Evolutionary conservation across 2,113 vertebrate genomes (phyloP), one percentile per base, ranked within the genome.

Genomic region (Platichthys stellatus): DNA sequence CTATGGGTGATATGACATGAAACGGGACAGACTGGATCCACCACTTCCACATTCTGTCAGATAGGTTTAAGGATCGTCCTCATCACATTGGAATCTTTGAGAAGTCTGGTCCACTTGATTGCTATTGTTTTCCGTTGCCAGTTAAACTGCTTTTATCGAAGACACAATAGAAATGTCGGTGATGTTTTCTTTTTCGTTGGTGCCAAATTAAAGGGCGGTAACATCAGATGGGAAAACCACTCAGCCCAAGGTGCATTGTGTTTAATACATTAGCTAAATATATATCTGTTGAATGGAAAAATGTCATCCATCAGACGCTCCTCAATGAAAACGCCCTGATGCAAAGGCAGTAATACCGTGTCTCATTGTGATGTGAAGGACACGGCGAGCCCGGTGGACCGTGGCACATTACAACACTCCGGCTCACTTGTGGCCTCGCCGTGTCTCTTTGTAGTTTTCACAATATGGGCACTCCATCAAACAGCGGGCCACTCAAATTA

Each of bases 391-490:
- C 53, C 80, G 69, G 71, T 59, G 72, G 71, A 79, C 66, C 75
- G 60, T 90, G 72, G 65, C 64, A 85, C 86, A 92, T 94, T 85
- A 91, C 90, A 85, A 87, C 86, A 93, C 86, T 76, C 64, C 31
- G 51, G 85, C 58, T 76, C 80, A 78, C 85, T 87, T 83, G 69
- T 79, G 75, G 72, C 75, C 79, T 81, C 69, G 61, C 69, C 35
- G 47, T 85, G 78, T 90, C 72, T 84, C 86, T 88, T 91, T 93
- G 88, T 92, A 64, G n/a, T 79, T 86, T 87, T 78, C 59, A 92
- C 83, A 92, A 86, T 90, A 93, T 68, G 80, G 58, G 56, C 67
- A 51, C 73, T 90, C 72, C 51, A 90, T 91, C 85, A 92, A 91
- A 90, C 73, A 69, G 38, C 47, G 68, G 35, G 67, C 59, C 82